phyloP scores from a whole-genome alignment of 1,140 invertebrate species.

The Meloidogyne chitwoodi region DNA sequence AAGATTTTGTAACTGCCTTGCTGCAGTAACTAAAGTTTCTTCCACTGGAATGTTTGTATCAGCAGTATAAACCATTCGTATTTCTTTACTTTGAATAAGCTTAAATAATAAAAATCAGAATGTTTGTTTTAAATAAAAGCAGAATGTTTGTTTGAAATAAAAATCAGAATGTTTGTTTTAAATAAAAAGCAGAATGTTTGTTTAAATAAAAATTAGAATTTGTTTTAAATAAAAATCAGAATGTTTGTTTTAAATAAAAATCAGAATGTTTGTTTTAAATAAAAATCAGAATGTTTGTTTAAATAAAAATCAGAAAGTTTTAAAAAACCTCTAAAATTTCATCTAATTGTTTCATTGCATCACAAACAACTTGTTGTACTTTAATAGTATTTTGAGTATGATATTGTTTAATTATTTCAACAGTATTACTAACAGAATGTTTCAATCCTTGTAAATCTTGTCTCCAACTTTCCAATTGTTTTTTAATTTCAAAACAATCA shows the following conservation, averaged over 20 bases:
- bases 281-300: background rate
- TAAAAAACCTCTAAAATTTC: slow-evolving; percentile 26
- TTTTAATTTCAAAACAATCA: slow-evolving; percentile 22
- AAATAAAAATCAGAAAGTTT: background rate
- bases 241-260: too few species aligned
- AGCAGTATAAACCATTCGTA: slow-evolving; percentile 7
- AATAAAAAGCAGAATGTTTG: background rate
- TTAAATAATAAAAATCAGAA: slow-evolving; percentile 7
- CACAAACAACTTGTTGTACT: slow-evolving; percentile 17
- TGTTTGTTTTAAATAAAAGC: too few species aligned
- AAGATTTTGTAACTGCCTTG: slow-evolving; percentile 20
- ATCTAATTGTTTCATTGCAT: slow-evolving; percentile 25
- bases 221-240: too few species aligned
- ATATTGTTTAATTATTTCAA: slow-evolving; percentile 25
- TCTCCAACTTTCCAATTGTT: slow-evolving; percentile 25
- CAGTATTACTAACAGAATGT: slow-evolving; percentile 19
- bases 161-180: too few species aligned
- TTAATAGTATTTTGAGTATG: slow-evolving; percentile 26
- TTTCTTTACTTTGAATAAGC: slow-evolving; percentile 15
- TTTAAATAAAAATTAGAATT: slow-evolving; percentile 1
- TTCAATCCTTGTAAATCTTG: slow-evolving; percentile 19
- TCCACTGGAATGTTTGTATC: slow-evolving; percentile 4
- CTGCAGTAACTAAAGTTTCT: slow-evolving; percentile 1
- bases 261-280: background rate
- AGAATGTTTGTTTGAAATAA: too few species aligned